Evolutionary conservation across 1,140 invertebrate genomes (phyloP).

Genomic region (Pinna nobilis): DNA sequence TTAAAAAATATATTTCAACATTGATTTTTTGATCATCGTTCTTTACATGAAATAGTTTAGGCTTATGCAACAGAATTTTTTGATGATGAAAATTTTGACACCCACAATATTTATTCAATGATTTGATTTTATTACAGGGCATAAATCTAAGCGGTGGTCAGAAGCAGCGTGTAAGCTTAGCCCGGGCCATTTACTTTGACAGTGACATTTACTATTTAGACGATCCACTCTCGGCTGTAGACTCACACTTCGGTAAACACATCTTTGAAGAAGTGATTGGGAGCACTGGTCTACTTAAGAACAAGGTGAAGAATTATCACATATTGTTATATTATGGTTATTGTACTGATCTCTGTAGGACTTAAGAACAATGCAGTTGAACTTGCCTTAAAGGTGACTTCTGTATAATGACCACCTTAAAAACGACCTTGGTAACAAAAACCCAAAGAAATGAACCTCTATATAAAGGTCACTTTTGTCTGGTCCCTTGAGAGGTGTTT

Average conservation of each 20-base stretch:
- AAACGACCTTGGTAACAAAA: too few species aligned
- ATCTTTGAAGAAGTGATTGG: constrained; percentile 60
- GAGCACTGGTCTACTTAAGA: constrained; percentile 41
- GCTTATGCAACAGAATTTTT: not conserved
- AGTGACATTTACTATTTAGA: constrained; percentile 84
- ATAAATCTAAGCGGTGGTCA: constrained; percentile 75
- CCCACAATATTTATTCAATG: too few species aligned
- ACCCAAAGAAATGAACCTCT: too few species aligned
- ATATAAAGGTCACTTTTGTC: too few species aligned
- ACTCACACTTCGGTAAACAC: constrained; percentile 73
- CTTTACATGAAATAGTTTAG: not conserved
- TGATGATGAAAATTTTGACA: too few species aligned
- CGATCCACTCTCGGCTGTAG: constrained; percentile 77
- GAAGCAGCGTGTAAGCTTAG: constrained; percentile 75
- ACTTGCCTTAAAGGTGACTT: too few species aligned
- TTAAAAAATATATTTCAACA: not conserved
- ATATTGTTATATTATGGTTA: too few species aligned
- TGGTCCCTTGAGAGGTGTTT: too few species aligned
- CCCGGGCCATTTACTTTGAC: constrained; percentile 74
- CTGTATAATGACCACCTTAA: too few species aligned
- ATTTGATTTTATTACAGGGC: constrained; percentile 48
- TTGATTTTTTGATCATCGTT: not conserved
- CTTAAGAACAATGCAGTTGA: too few species aligned
- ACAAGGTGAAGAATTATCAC: too few species aligned
- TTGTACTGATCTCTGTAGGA: too few species aligned